phyloP scores from a whole-genome alignment of 2,797 vertebrate genomes.

The Cebuella pygmaea region DNA sequence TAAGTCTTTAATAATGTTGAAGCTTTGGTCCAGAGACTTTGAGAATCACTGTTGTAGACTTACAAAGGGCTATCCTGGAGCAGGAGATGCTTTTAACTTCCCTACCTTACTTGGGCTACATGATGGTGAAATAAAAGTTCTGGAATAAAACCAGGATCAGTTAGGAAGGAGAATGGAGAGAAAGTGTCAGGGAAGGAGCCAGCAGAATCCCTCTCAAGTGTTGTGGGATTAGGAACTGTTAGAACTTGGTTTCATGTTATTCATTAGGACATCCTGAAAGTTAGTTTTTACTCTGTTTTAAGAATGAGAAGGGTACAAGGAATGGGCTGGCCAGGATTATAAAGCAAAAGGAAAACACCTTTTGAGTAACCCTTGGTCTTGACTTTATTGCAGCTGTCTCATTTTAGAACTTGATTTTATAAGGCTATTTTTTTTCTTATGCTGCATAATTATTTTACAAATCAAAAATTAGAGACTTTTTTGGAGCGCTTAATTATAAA shows the following conservation, averaged over 20 bases:
- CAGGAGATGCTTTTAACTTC: neutral
- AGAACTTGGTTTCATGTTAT: neutral
- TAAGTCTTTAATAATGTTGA: neutral
- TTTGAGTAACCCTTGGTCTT: neutral
- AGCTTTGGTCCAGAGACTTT: neutral
- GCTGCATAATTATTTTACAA: conserved; percentile 17
- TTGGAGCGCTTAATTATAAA: neutral
- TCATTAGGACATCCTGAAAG: neutral
- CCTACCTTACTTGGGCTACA: neutral
- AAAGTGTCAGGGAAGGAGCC: neutral
- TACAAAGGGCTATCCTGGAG: neutral
- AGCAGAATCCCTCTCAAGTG: neutral
- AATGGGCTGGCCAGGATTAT: neutral
- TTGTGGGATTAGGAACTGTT: neutral
- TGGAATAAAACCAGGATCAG: neutral
- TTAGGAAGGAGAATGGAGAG: neutral
- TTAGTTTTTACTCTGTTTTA: neutral
- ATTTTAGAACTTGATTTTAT: neutral
- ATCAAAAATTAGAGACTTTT: neutral
- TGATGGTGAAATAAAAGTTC: neutral
- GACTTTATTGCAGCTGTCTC: neutral
- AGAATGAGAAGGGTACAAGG: neutral
- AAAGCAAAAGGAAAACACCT: neutral
- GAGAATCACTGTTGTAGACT: neutral
- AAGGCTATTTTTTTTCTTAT: neutral